Evolutionary conservation across 2,888 invertebrate genomes (phyloP).

Genomic region (Steromphala cineraria): DNA sequence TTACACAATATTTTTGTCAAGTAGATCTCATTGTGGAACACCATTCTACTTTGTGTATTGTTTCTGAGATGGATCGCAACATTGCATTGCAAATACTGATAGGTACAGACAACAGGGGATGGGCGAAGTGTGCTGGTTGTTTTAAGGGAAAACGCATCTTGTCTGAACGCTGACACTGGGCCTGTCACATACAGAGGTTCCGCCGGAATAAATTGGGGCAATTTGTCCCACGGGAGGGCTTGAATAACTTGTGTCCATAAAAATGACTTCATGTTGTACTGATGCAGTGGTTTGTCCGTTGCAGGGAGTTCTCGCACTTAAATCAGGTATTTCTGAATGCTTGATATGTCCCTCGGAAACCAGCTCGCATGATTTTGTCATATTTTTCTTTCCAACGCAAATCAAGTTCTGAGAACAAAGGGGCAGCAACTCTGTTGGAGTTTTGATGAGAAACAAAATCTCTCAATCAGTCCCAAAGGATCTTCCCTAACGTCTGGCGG

Average conservation of each 20-base stretch:
- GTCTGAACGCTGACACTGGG: not conserved
- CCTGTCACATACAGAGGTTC: not conserved
- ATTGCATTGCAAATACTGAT: no score
- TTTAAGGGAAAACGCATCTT: not conserved
- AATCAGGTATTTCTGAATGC: not conserved
- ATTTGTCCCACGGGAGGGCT: not conserved
- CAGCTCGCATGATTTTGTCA: constrained; percentile 9
- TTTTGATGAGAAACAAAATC: not conserved
- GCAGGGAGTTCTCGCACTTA: not conserved
- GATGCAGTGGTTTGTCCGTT: not conserved
- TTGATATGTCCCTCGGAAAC: constrained; percentile 1
- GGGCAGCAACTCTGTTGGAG: not conserved
- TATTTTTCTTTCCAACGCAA: constrained; percentile 1
- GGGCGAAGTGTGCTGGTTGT: not conserved
- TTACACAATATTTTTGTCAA: no score
- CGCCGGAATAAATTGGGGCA: not conserved
- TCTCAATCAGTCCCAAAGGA: not conserved
- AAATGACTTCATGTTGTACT: not conserved
- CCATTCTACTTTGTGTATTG: no score
- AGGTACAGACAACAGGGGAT: no score
- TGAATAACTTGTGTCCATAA: not conserved
- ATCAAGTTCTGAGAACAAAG: not conserved
- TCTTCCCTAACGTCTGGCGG: no score
- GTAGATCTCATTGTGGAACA: no score
- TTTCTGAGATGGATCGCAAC: no score